Base-by-base conservation (phyloP, 2,888 invertebrate species). In the Agelastica alni region DNA sequence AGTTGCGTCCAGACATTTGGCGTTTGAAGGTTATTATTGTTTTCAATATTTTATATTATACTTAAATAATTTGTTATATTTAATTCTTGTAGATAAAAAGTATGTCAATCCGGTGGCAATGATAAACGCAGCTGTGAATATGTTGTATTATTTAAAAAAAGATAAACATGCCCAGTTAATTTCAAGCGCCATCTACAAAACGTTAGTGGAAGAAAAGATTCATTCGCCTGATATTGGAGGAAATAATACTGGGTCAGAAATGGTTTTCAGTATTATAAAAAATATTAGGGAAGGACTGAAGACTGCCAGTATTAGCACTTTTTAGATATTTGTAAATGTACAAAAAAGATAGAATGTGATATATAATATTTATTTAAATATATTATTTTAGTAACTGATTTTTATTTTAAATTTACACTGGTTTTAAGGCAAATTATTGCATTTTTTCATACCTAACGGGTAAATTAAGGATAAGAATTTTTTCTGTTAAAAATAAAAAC, bases 51-150 rank as follows among this genome's bases (percentile, higher is more conserved):
- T n/a, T n/a, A n/a, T n/a, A n/a, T n/a, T n/a, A n/a, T n/a, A n/a
- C n/a, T n/a, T n/a, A n/a, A n/a, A n/a, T n/a, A n/a, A n/a, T n/a
- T n/a, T n/a, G n/a, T n/a, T n/a, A n/a, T n/a, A n/a, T n/a, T n/a
- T n/a, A n/a, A n/a, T n/a, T n/a, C n/a, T 97, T 65, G 93, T 92
- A 49, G 97, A 96, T 45, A 94, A 93, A 76, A 94, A 96, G 76
- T 82, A 93, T 46, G 96, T 96, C 0, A 98, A 98, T 78, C 98
- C 97, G 0, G 85, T 94, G 17, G 96, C 96, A 0, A 96, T 98
- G 92, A 81, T 98, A 61, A 92, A 93, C 76, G 96, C 97, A 0
- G 61, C 65, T 1, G 60, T 64, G n/a, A 61, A 67, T 52, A 56
- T 70, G 46, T 51, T 70, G n/a, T 32, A 58, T 34, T 62, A 68